A percentile compares a stretch with the other conserved stretches of the same genome.
Evolutionary conservation across 2,797 vertebrate species (phyloP).

Genomic region (Danio tinwini): DNA sequence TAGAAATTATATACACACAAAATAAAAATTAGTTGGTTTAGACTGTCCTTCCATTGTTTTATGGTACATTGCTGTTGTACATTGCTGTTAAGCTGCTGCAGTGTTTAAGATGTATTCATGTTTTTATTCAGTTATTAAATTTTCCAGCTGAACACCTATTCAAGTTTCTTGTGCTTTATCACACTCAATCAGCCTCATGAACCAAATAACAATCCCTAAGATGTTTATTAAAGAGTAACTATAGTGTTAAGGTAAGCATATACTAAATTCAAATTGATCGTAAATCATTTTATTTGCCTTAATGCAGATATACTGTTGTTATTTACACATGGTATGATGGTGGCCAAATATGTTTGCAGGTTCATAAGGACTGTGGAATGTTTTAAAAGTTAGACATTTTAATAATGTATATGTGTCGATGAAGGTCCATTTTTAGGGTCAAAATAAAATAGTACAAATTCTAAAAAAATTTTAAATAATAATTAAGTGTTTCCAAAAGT

Average conservation of each 20-base stretch:
- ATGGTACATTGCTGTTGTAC: conserved; percentile 36
- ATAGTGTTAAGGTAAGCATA: neutral
- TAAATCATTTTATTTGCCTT: neutral
- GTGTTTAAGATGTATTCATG: conserved; percentile 7
- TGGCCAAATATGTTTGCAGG: neutral
- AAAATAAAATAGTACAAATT: too few relatives aligned
- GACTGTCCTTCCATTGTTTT: conserved; percentile 23
- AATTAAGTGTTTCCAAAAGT: too few relatives aligned
- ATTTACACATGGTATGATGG: neutral
- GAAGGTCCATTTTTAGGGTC: too few relatives aligned
- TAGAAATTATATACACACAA: neutral
- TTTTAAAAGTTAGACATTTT: neutral
- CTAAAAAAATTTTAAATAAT: too few relatives aligned
- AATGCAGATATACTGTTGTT: neutral
- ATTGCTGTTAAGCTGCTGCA: conserved; percentile 24
- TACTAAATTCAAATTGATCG: neutral
- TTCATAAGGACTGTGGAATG: neutral
- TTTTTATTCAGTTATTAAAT: conserved; percentile 43
- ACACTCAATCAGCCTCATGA: neutral
- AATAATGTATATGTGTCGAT: too few relatives aligned
- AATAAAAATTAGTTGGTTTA: conserved; percentile 33
- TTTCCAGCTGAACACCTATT: conserved; percentile 3
- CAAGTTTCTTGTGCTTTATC: conserved; percentile 8
- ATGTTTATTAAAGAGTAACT: neutral
- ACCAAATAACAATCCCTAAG: neutral